A percentile compares a stretch with the other conserved stretches of the same genome.
Conservation (phyloP, 2,113 vertebrate genomes). For the Glaucomys volans region DNA sequence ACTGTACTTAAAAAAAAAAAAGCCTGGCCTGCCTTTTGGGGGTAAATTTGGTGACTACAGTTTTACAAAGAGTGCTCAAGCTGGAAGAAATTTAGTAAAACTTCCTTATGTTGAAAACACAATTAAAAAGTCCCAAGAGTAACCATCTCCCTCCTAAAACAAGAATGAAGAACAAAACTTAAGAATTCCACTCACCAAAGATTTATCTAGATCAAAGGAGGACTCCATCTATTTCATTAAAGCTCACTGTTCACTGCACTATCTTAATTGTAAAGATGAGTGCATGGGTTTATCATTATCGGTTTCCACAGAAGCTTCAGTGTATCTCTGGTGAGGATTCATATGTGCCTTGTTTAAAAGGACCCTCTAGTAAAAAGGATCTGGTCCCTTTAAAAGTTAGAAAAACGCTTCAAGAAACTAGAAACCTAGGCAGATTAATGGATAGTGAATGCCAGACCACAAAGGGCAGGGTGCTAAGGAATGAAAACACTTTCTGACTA, state of each 20-base stretch:
- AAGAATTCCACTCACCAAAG: neutral
- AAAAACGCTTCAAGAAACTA: neutral
- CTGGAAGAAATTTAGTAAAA: neutral
- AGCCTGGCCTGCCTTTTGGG: too few relatives aligned
- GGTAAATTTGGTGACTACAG: neutral
- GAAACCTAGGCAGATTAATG: neutral
- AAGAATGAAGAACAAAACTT: neutral
- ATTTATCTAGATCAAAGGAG: neutral
- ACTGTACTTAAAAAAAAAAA: neutral
- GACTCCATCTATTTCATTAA: neutral
- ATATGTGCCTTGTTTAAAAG: neutral
- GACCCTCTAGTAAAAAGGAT: neutral
- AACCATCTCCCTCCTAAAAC: neutral
- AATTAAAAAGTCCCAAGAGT: neutral
- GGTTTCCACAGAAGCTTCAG: neutral
- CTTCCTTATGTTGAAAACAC: neutral
- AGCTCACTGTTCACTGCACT: neutral
- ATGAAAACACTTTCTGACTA: neutral
- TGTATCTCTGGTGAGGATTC: neutral
- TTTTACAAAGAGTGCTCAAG: neutral
- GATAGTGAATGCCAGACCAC: neutral
- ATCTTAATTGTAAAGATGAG: neutral
- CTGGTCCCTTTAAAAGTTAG: slow-evolving; percentile 6
- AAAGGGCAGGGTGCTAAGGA: neutral
- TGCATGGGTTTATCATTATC: neutral